Evolutionary conservation across 1,140 invertebrate genomes (phyloP), one percentile per base, ranked within the genome.

Genomic region (Neocloeon triangulifer): DNA sequence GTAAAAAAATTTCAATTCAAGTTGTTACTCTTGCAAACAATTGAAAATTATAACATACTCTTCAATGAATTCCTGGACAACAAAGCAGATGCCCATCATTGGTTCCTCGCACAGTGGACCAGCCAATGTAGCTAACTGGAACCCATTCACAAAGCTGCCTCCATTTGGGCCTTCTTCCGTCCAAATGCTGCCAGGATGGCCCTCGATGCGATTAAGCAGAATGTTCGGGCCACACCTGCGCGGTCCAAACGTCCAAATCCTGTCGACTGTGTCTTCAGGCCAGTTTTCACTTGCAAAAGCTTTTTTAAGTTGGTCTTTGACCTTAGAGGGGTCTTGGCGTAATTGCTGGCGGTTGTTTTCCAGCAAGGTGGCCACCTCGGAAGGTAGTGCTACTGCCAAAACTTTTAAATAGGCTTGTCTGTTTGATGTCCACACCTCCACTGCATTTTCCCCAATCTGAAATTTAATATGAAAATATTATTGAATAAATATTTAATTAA

Each of bases 81-180:
- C 59, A 53, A 94, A 92, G 34, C 73, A 81, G 1, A 95, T 81
- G 2, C 89, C 89, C 61, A 77, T 79, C 76, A 95, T 81, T 12
- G 88, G 84, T 46, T 96, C 91, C 49, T 95, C 85, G 56, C 91
- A 96, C 13, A 95, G 48, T 4, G 88, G 85, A 4, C 92, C 91
- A 27, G 79, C 68, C 10, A 77, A 51, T 2, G 81, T 77, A 0
- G 85, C 85, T 45, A 96, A 50, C 62, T 96, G 84, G 53, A 96
- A 98, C 2, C 92, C 91, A 59, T 79, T 89, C 2, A 96, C 61
- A 47, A 96, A 71, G 52, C 73, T 80, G 47, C 63, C 73, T 43
- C 75, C 73, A 1, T 29, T n/a, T 37, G 34, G 44, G 46, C 13
- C 37, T 36, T 38, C 34, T 48, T 48, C 22, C 49, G 45, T 4